Percentiles rank a stretch among this genome's conserved stretches.
phyloP scores from a whole-genome alignment of 2,113 vertebrate species.

The Xiphias gladius region DNA sequence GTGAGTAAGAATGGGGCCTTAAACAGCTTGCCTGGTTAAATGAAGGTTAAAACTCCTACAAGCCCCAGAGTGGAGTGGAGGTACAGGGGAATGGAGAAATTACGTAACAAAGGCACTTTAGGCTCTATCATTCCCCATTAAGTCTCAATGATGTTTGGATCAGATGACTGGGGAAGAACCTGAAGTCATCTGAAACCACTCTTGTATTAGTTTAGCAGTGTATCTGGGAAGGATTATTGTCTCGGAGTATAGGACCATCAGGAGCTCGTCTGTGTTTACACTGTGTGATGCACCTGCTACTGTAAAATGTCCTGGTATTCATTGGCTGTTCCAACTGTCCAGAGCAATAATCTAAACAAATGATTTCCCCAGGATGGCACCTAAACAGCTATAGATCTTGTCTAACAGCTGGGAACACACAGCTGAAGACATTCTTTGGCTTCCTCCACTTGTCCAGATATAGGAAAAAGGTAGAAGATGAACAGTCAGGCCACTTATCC shows the following conservation, averaged over 20 bases:
- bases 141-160: conserved; percentile 20
- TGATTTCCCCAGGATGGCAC: not conserved
- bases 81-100: not conserved
- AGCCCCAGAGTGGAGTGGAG: not conserved
- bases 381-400: not conserved
- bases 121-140: conserved; percentile 11
- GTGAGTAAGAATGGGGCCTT: conserved; percentile 24
- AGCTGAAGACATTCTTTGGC: conserved; percentile 6
- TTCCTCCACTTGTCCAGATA: not conserved
- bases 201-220: conserved; percentile 7
- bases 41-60: conserved; percentile 17
- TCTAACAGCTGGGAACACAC: not conserved
- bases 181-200: conserved; percentile 10
- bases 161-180: conserved; percentile 11
- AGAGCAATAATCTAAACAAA: conserved; percentile 1
- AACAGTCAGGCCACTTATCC: not conserved
- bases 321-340: not conserved
- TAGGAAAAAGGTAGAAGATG: not conserved
- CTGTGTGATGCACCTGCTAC: not conserved
- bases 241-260: not conserved
- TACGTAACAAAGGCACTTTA: not conserved
- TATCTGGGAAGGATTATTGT: not conserved
- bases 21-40: conserved; percentile 29
- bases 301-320: not conserved
- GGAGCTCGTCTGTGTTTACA: not conserved